Base-by-base conservation (phyloP, 1,140 invertebrate genomes). In the Drosophila albomicans region DNA sequence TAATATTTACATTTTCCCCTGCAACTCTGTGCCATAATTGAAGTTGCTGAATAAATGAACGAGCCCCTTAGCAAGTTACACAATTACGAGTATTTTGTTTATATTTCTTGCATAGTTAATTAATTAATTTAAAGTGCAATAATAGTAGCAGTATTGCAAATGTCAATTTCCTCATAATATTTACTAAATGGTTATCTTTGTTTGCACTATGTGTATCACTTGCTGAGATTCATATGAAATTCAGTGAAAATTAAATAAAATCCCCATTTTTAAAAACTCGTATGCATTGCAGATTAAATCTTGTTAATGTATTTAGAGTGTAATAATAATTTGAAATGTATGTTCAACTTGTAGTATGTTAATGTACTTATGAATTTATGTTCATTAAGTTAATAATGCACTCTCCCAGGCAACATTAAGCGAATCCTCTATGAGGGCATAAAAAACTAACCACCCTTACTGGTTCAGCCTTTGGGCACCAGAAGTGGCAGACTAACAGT, bases 371-470 rank as follows among this genome's bases (percentile, higher is more conserved):
- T 59, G 28, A 15, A 15, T 32, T 15, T 10, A 35, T 54, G 51
- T 54, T 15, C 51, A 54, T 54, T 52, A 5, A 35, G 51, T 15
- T 54, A 54, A 54, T 54, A 32, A 54, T 35, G 51, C 7, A 32
- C 41, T 43, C 41, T 43, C 41, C n/a, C 11, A 43, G 41, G 41
- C 41, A 13, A 43, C 41, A 43, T 43, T 43, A 43, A 43, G 41
- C 11, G 13, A 43, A 13, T 38, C 41, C 46, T 48, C 46, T 16
- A 20, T 20, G 46, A 48, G 46, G 15, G 5, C n/a, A 38, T 10
- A 51, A 54, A 32, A 38, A 43, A 43, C 41, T 43, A 43, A 13
- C 41, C 41, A 43, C 41, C 41, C 41, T 15, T 43, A 43, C 3
- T 3, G 41, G 3, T 3, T 4, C 4, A 38, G 35, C 7, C n/a